Evolutionary conservation across 2,797 vertebrate genomes (phyloP), one percentile per base, ranked within the genome.

Genomic region (Sitta carolinensis): DNA sequence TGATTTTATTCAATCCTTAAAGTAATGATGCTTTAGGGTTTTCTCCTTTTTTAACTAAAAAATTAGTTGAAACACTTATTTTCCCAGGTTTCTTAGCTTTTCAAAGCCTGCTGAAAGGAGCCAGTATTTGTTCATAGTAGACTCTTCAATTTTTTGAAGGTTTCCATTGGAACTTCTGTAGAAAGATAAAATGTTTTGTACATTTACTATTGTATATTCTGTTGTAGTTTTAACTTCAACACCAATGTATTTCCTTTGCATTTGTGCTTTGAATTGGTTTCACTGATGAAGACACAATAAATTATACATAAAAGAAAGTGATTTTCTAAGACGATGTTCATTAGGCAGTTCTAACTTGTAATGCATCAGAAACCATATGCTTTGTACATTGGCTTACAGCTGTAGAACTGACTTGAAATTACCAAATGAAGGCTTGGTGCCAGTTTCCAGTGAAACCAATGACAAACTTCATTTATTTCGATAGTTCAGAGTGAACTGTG

Each of bases 221-320:
- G 27, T 91, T 94, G 91, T 81, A 90, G 45, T 59, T 90, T 79
- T 83, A 80, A 68, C 61, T 90, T 93, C 88, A 93, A 66, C 91
- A 61, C 38, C 48, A 68, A 67, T 91, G 92, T 90, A 94, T 85
- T 94, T 74, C 86, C 75, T 94, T 95, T 96, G 82, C 30, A 38
- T 94, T 92, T 87, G 34, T 84, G 47, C 72, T 82, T 77, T 91
- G 64, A 94, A 68, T 90, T 61, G 72, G 58, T 81, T 88, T 91
- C 84, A 79, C 84, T 95, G 93, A 78, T 93, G 89, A 94, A 95
- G 94, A 90, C 55, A 69, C 83, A 52, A 97, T 96, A 89, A 91
- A 90, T 92, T 91, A 87, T 92, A 78, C 89, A 40, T 93, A 69
- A 95, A 96, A 95, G 77, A 84, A 42, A 69, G 42, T 47, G 57